phyloP scores from a whole-genome alignment of 2,113 vertebrate genomes.

The Chamaea fasciata region DNA sequence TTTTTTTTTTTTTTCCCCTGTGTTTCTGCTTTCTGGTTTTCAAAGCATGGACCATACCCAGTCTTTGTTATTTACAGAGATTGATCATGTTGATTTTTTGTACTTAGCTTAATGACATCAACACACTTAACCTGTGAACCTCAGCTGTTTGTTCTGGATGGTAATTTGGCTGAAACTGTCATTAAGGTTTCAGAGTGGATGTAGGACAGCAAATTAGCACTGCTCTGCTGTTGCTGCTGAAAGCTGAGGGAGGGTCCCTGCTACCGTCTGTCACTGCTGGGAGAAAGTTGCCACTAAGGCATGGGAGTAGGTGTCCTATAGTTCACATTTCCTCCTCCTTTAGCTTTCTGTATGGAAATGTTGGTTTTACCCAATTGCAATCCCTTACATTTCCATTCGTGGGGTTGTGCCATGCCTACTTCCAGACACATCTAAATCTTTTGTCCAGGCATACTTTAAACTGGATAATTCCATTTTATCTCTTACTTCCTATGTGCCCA shows the following conservation, averaged over 20 bases:
- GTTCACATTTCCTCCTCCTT: not conserved
- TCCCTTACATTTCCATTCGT: not conserved
- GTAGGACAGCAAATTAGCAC: not conserved
- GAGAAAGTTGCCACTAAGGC: not conserved
- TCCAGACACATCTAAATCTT: not conserved
- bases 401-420: not conserved
- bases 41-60: not conserved
- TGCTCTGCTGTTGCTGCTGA: rapidly evolving
- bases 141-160: not conserved
- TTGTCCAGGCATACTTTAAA: not conserved
- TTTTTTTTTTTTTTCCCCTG: too few species aligned
- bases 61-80: not conserved
- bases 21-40: not conserved
- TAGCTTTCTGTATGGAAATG: not conserved
- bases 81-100: not conserved
- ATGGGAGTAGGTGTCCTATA: not conserved
- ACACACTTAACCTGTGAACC: not conserved
- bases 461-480: not conserved
- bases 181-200: not conserved
- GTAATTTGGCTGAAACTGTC: not conserved
- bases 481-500: not conserved
- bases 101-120: not conserved
- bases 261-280: rapidly evolving
- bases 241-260: not conserved
- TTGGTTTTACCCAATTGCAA: not conserved